A percentile compares a stretch with the other conserved stretches of the same genome.
phyloP scores from a whole-genome alignment of 2,797 vertebrate genomes.

The Cuculus canorus region DNA sequence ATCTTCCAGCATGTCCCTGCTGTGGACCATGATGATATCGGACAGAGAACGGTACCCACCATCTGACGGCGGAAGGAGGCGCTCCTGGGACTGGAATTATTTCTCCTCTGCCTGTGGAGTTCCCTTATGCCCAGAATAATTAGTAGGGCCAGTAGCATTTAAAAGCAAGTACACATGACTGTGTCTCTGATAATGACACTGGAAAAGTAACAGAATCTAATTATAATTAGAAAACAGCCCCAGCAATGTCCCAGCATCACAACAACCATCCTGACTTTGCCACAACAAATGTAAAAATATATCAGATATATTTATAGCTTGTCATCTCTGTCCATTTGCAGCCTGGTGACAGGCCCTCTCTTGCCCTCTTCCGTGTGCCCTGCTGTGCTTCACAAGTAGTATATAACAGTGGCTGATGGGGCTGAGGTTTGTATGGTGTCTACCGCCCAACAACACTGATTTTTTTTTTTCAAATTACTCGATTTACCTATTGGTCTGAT shows the following conservation, averaged over 20 bases:
- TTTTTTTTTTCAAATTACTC: neutral
- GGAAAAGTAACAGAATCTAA: constrained; percentile 54
- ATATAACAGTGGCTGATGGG: constrained; percentile 9
- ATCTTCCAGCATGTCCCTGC: neutral
- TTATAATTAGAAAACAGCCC: constrained; percentile 69
- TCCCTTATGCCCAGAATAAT: constrained; percentile 28
- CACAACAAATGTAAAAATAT: constrained; percentile 72
- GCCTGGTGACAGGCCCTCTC: neutral
- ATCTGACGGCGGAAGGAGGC: neutral
- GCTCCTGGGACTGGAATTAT: constrained; percentile 24
- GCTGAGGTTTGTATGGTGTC: neutral
- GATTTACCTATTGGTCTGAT: neutral
- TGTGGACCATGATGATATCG: neutral
- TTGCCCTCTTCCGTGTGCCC: neutral
- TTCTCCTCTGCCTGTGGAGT: neutral
- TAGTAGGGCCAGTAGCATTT: neutral
- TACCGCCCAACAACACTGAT: neutral
- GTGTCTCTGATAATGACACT: constrained; percentile 35
- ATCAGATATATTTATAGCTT: constrained; percentile 71
- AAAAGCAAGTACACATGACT: constrained; percentile 34
- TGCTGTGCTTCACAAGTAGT: neutral
- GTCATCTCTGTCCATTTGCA: constrained; percentile 34
- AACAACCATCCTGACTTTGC: constrained; percentile 57
- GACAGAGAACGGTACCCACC: neutral
- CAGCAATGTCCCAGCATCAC: constrained; percentile 56